Evolutionary conservation across 1,140 invertebrate genomes (phyloP), one percentile per base, ranked within the genome.

Genomic region (Belonocnema kinseyi): DNA sequence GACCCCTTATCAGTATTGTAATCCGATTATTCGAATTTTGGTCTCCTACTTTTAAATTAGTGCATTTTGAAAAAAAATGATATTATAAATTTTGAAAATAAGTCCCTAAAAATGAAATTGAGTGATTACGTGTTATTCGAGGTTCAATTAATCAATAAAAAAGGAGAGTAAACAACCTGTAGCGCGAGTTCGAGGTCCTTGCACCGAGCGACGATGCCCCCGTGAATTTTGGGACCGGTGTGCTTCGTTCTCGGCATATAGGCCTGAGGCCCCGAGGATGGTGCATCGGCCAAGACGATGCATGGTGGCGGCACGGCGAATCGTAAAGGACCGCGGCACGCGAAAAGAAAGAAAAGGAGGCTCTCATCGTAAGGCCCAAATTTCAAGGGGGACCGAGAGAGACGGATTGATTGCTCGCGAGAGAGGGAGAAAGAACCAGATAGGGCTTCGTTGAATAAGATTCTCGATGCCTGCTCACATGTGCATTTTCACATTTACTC

Each of bases 301-400:
- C 82, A 82, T 83, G 78, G 79, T 76, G 75, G 76, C 78, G 82
- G 79, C 77, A 79, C 77, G 75, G 80, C 79, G 80, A 79, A 82
- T 81, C 75, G 78, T 77, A 83, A 84, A 84, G 80, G 82, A 80
- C 78, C 79, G 77, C 80, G 82, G 82, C 82, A 84, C 82, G 82
- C 82, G 82, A 82, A 84, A 84, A 84, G 78, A 82, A 84, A 84
- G 82, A 84, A 84, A 82, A 84, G 80, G 80, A 81, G 66, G 75
- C 71, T 56, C 72, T 73, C 72, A 66, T 33, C 58, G 26, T 66
- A 66, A 26, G 61, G 61, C 61, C 61, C 61, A 40, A 66, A 66
- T 66, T 40, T 66, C 53, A 54, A 54, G 53, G 53, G 53, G 8
- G 14, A 14, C 13, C 7, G n/a, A 16, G 16, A 33, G 61, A 66